Base-by-base conservation (phyloP, 2,797 vertebrate species). In the Enteromius trimaculatus region DNA sequence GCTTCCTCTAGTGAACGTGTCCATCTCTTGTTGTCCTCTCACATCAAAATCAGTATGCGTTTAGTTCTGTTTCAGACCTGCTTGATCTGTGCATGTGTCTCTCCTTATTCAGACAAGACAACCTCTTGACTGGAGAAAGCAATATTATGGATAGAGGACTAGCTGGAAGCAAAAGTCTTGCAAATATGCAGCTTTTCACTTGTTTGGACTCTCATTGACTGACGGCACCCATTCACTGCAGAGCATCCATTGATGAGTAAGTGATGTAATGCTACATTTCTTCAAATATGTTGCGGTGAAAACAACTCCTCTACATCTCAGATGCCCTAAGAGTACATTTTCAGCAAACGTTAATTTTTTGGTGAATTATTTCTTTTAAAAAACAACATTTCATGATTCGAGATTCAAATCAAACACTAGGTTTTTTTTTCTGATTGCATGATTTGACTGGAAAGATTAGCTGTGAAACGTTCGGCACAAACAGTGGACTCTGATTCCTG, bases 401-500 rank as follows among this genome's bases (percentile, higher is more conserved):
- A 51, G 21, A 19, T 19, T 51, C 21, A 26, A 14, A 16, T 7
- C 6, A 39, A 9, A n/a, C n/a, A n/a, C n/a, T n/a, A 69, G 31
- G 31, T 31, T 31, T 31, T 31, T 31, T 31, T 31, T 31, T 31
- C n/a, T n/a, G n/a, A n/a, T n/a, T n/a, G n/a, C n/a, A n/a, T n/a
- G n/a, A n/a, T n/a, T n/a, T n/a, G 66, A 58, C 6, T 39, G 6
- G n/a, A 42, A 69, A 55, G 68, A 62, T 71, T 37, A 65, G 8
- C 31, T 4, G 5, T 66, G 23, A n/a, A 23, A 16, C 8, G 2
- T 62, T 74, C 51, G 19, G 16, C 19, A 42, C 39, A 34, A 21
- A 62, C 55, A 44, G 17, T 37, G 42, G 26, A 44, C 55, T 58
- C 26, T 70, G 26, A 79, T 62, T 75, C 64, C 31, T 37, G 77